Conservation (phyloP, 2,888 invertebrate genomes). For the Suillia variegata region DNA sequence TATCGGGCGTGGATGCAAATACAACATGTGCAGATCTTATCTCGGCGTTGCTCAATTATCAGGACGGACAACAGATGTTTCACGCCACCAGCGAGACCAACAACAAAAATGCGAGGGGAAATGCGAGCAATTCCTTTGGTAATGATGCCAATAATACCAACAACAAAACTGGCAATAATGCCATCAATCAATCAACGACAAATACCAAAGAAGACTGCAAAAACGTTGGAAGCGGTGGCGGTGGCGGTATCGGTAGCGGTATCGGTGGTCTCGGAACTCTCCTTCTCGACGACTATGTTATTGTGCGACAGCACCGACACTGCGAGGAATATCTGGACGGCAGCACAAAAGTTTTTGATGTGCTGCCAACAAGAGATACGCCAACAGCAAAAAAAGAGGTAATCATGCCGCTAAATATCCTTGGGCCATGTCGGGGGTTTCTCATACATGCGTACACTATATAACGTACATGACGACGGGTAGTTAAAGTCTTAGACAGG, state of each 20-base stretch:
- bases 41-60: constrained; percentile 70
- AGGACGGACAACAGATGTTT: constrained; percentile 42
- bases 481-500: constrained; percentile 10
- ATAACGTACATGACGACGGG: too few species aligned
- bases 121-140: constrained; percentile 12
- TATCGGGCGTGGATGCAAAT: constrained; percentile 75
- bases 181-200: constrained; percentile 36
- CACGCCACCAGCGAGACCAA: constrained; percentile 37
- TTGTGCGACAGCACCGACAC: constrained; percentile 46
- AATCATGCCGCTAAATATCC: constrained; percentile 16
- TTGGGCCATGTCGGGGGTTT: constrained; percentile 21
- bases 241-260: neutral
- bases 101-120: neutral
- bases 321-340: constrained; percentile 53
- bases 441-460: neutral
- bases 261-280: constrained; percentile 12
- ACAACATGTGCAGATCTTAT: constrained; percentile 83
- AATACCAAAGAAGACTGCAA: constrained; percentile 38
- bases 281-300: constrained; percentile 40
- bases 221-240: constrained; percentile 29
- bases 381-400: constrained; percentile 37
- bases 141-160: constrained; percentile 3
- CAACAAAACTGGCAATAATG: constrained; percentile 20
- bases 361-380: constrained; percentile 39
- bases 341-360: constrained; percentile 46